Evolutionary conservation across 2,113 vertebrate genomes (phyloP).

Genomic region (Gorsachius goisagi): DNA sequence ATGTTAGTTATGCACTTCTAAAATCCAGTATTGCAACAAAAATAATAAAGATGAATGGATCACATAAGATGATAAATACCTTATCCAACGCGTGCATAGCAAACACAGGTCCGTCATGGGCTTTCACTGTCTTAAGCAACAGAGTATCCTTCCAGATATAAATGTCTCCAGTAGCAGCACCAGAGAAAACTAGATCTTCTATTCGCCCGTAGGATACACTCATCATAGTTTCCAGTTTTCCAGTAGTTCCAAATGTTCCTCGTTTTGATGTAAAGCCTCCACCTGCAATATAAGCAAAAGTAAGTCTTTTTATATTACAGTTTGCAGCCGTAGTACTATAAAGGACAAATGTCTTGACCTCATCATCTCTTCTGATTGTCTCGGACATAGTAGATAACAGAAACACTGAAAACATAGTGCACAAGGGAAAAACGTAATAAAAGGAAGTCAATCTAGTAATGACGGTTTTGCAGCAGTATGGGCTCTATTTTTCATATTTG

Average conservation of each 20-base stretch:
- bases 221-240: slow-evolving; percentile 95
- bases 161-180: slow-evolving; percentile 92
- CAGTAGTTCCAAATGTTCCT: slow-evolving; percentile 87
- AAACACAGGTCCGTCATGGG: slow-evolving; percentile 95
- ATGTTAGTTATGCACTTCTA: not conserved
- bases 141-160: slow-evolving; percentile 93
- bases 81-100: slow-evolving; percentile 97
- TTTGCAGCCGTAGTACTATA: not conserved
- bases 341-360: not conserved
- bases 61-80: slow-evolving; percentile 64
- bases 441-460: not conserved
- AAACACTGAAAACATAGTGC: not conserved
- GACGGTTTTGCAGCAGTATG: not conserved
- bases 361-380: not conserved
- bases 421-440: not conserved
- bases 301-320: not conserved
- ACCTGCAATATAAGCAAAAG: slow-evolving; percentile 70
- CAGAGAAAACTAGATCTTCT: slow-evolving; percentile 93
- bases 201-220: slow-evolving; percentile 88
- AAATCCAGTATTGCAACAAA: not conserved
- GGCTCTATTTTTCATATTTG: not conserved
- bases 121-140: slow-evolving; percentile 92
- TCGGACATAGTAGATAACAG: fast-evolving
- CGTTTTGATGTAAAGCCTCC: slow-evolving; percentile 92
- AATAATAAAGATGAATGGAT: not conserved